Percentiles rank a stretch among this genome's conserved stretches.
Evolutionary conservation across 2,888 invertebrate genomes (phyloP).

Genomic region (Sphaerophoria taeniata): DNA sequence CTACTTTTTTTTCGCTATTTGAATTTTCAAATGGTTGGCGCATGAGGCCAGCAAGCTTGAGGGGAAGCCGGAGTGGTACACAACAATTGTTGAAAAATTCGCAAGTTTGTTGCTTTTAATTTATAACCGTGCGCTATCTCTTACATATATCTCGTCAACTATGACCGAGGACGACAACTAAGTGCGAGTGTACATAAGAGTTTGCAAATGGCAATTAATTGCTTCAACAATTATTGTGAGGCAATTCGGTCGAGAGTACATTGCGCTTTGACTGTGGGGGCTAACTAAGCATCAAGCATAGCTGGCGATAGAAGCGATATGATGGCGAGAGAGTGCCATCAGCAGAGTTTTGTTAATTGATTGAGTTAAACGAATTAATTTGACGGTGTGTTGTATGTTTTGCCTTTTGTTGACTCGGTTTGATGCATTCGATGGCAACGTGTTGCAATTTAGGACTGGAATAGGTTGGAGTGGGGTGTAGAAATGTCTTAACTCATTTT

Average conservation of each 20-base stretch:
- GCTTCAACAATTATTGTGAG: slow-evolving; percentile 68
- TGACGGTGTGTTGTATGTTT: slow-evolving; percentile 14
- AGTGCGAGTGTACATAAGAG: slow-evolving; percentile 21
- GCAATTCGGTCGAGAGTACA: slow-evolving; percentile 53
- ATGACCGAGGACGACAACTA: background rate
- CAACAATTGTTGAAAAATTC: slow-evolving; percentile 48
- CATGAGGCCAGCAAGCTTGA: slow-evolving; percentile 20
- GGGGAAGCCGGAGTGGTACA: background rate
- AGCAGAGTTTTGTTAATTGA: slow-evolving; percentile 56
- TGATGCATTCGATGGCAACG: slow-evolving; percentile 44
- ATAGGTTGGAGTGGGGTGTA: background rate
- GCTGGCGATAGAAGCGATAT: background rate
- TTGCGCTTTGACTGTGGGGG: slow-evolving; percentile 15
- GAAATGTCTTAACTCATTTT: background rate
- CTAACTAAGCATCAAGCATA: background rate
- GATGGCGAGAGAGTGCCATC: background rate
- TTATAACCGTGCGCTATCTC: slow-evolving; percentile 43
- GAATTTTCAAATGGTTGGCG: slow-evolving; percentile 55
- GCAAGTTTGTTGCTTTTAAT: slow-evolving; percentile 51
- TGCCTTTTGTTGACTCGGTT: slow-evolving; percentile 4
- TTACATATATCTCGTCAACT: background rate
- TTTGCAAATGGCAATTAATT: slow-evolving; percentile 67
- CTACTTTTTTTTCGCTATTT: slow-evolving; percentile 30
- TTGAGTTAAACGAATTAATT: slow-evolving; percentile 65
- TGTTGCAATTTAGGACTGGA: slow-evolving; percentile 34